These are phyloP conservation scores for Seira musarum DNA, from an alignment of 2,888 invertebrate genomes.

Conservation along the genomic window DNA sequence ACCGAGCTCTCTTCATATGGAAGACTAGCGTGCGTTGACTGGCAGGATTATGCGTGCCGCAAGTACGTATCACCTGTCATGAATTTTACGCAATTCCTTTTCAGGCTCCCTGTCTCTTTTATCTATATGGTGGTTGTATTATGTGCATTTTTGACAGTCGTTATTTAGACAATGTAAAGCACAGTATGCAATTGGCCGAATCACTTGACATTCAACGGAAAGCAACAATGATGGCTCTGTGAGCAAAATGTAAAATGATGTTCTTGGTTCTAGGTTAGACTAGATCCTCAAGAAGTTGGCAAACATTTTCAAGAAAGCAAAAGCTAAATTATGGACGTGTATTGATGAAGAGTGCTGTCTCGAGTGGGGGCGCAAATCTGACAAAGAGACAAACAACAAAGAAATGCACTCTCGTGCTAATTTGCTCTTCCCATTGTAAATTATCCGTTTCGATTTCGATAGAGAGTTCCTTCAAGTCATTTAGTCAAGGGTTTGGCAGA, in stretches of 20 bases:
- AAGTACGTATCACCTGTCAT: constrained; percentile 1
- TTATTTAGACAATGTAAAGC: constrained; percentile 6
- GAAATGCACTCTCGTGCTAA: not conserved
- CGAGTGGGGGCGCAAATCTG: not conserved
- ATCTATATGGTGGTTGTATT: constrained; percentile 1
- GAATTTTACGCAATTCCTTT: constrained; percentile 12
- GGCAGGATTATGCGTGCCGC: not conserved
- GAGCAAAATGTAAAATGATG: not conserved
- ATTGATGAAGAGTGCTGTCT: not conserved
- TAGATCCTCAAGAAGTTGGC: not conserved
- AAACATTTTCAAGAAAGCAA: not conserved
- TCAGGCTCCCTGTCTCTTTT: not conserved
- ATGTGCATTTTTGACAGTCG: constrained; percentile 2
- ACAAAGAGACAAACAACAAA: not conserved
- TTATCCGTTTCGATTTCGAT: constrained; percentile 6
- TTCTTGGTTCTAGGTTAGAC: not conserved
- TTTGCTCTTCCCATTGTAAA: not conserved
- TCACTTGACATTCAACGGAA: constrained; percentile 3
- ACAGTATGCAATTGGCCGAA: constrained; percentile 8
- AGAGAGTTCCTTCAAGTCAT: not conserved
- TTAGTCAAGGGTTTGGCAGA: not conserved
- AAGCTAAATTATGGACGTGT: not conserved
- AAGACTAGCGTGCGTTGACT: not conserved
- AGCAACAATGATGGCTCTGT: not conserved
- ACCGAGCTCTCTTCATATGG: not conserved